A percentile compares a stretch with the other conserved stretches of the same genome.
Conservation (phyloP, 2,797 vertebrate genomes). For the Brachymystax lenok region DNA sequence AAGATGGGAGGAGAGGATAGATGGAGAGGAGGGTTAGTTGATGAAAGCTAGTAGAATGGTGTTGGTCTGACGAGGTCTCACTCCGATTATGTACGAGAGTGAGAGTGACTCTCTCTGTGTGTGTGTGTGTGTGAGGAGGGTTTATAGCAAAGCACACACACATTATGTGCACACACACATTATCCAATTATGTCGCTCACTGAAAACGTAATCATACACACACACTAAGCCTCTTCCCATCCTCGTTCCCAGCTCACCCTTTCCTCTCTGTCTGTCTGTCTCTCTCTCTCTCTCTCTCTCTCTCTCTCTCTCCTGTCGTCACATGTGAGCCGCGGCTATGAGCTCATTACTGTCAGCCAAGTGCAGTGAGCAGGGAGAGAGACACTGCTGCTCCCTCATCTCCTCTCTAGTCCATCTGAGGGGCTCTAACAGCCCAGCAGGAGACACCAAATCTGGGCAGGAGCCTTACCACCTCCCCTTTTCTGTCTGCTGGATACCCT, state of each 20-base stretch:
- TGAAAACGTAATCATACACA: conserved; percentile 37
- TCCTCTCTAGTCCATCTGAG: conserved; percentile 14
- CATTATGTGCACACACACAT: conserved; percentile 30
- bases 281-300: conserved; percentile 12
- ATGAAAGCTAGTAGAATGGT: conserved; percentile 2
- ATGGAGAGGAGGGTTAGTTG: neutral
- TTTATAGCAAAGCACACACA: neutral
- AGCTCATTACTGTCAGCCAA: conserved; percentile 34
- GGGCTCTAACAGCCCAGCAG: conserved; percentile 37
- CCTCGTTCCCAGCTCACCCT: neutral
- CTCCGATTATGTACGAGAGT: conserved; percentile 29
- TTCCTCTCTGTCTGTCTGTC: neutral
- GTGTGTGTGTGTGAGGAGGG: neutral
- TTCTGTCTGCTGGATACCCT: conserved; percentile 40
- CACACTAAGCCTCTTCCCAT: conserved; percentile 5
- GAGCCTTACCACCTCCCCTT: conserved; percentile 53
- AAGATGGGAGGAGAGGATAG: neutral
- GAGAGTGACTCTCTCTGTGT: neutral
- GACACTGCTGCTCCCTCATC: conserved; percentile 7
- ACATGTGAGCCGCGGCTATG: conserved; percentile 30
- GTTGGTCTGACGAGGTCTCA: conserved; percentile 13
- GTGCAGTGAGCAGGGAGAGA: conserved; percentile 24
- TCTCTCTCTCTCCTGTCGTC: conserved; percentile 11
- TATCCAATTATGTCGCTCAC: conserved; percentile 48
- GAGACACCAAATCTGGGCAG: conserved; percentile 57